Conservation (phyloP, 2,888 invertebrate species). For the Digitonthophagus gazella region DNA sequence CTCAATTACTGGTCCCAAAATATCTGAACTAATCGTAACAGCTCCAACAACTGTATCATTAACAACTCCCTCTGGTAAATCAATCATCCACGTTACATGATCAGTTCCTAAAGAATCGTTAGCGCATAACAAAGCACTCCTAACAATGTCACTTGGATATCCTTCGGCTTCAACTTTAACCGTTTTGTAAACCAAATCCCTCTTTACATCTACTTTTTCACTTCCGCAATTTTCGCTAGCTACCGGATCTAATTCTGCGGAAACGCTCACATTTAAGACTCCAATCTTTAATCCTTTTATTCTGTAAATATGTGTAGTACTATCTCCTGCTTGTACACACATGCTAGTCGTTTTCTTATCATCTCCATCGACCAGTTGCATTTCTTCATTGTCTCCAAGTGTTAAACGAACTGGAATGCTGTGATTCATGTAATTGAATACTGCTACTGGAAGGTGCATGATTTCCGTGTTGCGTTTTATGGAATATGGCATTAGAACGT, state of each 20-base stretch:
- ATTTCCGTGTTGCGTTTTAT: slow-evolving; percentile 63
- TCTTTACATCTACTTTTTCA: slow-evolving; percentile 42
- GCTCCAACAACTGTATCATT: slow-evolving; percentile 64
- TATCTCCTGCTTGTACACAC: slow-evolving; percentile 43
- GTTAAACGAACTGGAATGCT: slow-evolving; percentile 62
- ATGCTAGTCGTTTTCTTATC: slow-evolving; percentile 38
- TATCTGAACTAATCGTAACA: slow-evolving; percentile 62
- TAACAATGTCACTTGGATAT: slow-evolving; percentile 62
- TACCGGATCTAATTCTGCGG: slow-evolving; percentile 52
- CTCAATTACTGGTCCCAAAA: slow-evolving; percentile 63
- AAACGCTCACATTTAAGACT: slow-evolving; percentile 54
- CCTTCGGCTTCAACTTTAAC: slow-evolving; percentile 71
- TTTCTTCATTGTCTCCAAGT: slow-evolving; percentile 39
- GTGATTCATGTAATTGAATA: slow-evolving; percentile 72
- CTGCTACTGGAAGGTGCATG: slow-evolving; percentile 62
- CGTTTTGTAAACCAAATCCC: slow-evolving; percentile 63
- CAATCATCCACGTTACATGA: slow-evolving; percentile 51
- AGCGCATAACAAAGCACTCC: slow-evolving; percentile 67
- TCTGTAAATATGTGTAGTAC: slow-evolving; percentile 42
- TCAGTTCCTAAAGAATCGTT: slow-evolving; percentile 42
- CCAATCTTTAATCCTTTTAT: slow-evolving; percentile 42
- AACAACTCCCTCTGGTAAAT: slow-evolving; percentile 57
- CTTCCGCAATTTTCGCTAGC: slow-evolving; percentile 54
- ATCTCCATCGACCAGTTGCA: slow-evolving; percentile 37
- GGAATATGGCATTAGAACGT: slow-evolving; percentile 65